phyloP scores from a whole-genome alignment of 2,888 invertebrate species.

The Nephrotoma flavescens region DNA sequence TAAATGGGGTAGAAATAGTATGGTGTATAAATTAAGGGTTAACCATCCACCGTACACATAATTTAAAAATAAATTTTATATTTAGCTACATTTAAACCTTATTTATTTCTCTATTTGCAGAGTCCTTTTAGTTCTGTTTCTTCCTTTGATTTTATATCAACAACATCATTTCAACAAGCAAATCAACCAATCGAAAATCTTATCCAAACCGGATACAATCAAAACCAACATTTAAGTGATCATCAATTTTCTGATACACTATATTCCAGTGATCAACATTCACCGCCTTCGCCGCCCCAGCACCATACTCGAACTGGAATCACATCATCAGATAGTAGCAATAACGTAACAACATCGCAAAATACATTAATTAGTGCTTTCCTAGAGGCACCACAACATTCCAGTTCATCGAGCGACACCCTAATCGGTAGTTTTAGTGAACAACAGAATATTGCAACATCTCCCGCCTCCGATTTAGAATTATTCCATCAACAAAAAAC shows the following conservation, averaged over 20 bases:
- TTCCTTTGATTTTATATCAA: constrained; percentile 30
- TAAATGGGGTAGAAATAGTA: neutral
- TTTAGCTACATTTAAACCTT: neutral
- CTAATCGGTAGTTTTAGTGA: constrained; percentile 10
- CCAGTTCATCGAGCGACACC: constrained; percentile 18
- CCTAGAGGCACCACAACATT: constrained; percentile 17
- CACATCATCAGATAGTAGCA: constrained; percentile 7
- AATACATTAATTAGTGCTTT: neutral
- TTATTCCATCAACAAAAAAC: constrained; percentile 22
- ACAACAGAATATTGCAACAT: constrained; percentile 16
- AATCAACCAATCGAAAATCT: constrained; percentile 8
- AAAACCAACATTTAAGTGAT: neutral
- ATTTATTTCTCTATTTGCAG: constrained; percentile 15
- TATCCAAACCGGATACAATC: neutral
- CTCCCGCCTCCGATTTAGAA: constrained; percentile 20
- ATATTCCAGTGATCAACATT: constrained; percentile 22
- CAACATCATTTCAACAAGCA: constrained; percentile 21
- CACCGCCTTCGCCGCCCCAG: neutral
- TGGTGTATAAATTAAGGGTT: neutral
- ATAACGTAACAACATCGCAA: neutral
- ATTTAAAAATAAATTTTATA: neutral
- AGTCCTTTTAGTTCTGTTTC: constrained; percentile 32
- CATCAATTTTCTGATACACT: constrained; percentile 25
- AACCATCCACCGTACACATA: neutral
- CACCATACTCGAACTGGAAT: constrained; percentile 10